Evolutionary conservation across 2,113 vertebrate species (phyloP), one percentile per base, ranked within the genome.

Genomic region (Colinus virginianus): DNA sequence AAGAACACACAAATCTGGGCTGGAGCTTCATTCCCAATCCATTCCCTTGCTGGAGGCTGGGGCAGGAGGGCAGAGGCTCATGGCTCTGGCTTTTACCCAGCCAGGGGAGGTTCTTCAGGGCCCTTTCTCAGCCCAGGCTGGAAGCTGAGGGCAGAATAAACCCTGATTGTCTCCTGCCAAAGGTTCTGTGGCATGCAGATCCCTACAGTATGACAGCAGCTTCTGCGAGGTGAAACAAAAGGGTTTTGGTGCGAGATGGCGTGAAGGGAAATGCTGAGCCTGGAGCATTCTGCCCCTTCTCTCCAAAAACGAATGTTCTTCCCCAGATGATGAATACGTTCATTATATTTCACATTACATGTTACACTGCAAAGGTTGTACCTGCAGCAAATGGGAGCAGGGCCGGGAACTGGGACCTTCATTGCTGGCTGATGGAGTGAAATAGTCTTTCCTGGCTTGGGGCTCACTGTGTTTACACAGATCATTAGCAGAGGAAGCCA

Each of bases 331-430:
- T 51, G 74, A 59, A 90, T 43, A 9, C 12, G 34, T 64, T 92
- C 78, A 1, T 76, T 88, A 59, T 30, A 66, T 14, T 86, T 46
- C 51, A 8, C 21, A 19, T 86, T 19, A 32, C 71, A 11, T 3
- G 1, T 20, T 9, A 7, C 22, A 0, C 59, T 63, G 59, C 38
- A 6, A 22, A 36, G 72, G 51, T 74, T 76, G n/a, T 67, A 71
- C 85, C 84, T 76, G 91, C 87, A 62, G 83, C 78, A 49, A 61
- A 11, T 45, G 55, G 5, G 72, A 46, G 82, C 30, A 49, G 77
- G 42, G 20, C 63, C 20, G 1, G 66, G 69, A 40, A 8, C 46
- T 3, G 32, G 64, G 40, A 51, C 2, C 70, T 28, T 56, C 51
- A 4, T 9, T 22, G 7, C 11, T 8, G 36, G 32, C 69, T 56